Evolutionary conservation across 2,888 invertebrate genomes (phyloP), one percentile per base, ranked within the genome.

Genomic region (Ectropis crepuscularia): DNA sequence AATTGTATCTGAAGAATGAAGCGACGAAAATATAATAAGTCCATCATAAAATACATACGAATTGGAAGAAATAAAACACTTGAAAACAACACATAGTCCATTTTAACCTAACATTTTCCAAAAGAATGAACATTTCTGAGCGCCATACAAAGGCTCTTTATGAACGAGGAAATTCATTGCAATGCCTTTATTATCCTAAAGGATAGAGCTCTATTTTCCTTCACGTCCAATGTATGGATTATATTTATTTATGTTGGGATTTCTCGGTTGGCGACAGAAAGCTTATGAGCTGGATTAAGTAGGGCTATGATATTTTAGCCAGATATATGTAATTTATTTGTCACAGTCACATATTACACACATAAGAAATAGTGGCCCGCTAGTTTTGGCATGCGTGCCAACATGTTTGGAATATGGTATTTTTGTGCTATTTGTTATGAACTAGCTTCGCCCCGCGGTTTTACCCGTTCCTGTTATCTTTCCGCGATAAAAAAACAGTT

Each of bases 171-270:
- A 50, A 50, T 55, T 61, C 11, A 54, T 43, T 45, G 49, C 38
- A 53, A 49, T 9, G 9, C 41, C 28, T 53, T 53, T 60, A 59
- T 50, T 55, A 47, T 50, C 42, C 47, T 10, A 38, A 48, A 64
- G 43, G 47, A 43, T 60, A 16, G 47, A 41, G 55, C 37, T 48
- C 37, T 57, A 57, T 49, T 63, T 58, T 46, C 63, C 55, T 59
- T 45, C 46, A 11, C 57, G 42, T 43, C 49, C 43, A 2, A 61
- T 55, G 61, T 50, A 39, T 39, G 59, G 61, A 53, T 67, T 62
- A 67, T 53, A 53, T 62, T 64, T 67, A 69, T 69, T 67, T 69
- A 67, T 64, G 54, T 53, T 41, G 10, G 60, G 64, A 64, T 69
- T 62, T 64, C 60, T 38, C 16, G 51, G 46, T 16, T 28, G 43